A percentile compares a stretch with the other conserved stretches of the same genome.
Conservation (phyloP, 35 echinoderm and acorn worm species). For the Ophiothrix spiculata region DNA sequence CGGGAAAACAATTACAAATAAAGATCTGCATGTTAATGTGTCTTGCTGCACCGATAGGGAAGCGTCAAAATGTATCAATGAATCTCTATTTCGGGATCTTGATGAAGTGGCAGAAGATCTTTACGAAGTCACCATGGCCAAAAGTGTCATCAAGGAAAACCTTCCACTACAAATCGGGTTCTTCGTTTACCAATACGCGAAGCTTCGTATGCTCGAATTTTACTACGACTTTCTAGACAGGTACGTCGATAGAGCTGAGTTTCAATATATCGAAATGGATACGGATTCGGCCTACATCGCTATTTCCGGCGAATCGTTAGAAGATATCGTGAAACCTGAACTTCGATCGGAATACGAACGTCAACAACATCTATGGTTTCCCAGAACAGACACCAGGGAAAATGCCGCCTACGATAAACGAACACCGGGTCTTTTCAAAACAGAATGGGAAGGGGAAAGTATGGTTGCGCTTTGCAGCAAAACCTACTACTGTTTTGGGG, state of each 20-base stretch:
- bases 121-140: constrained; percentile 25
- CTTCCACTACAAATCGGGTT: constrained; percentile 51
- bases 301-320: constrained; percentile 21
- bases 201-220: constrained; percentile 56
- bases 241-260: constrained; percentile 17
- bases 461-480: constrained; percentile 27
- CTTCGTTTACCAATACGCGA: constrained; percentile 46
- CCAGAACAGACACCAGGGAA: constrained; percentile 3
- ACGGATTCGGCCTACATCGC: constrained; percentile 44
- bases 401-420: constrained; percentile 38
- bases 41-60: constrained; percentile 15
- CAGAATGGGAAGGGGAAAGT: constrained; percentile 34
- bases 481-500: constrained; percentile 45
- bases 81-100: constrained; percentile 1
- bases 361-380: constrained; percentile 41
- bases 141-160: constrained; percentile 23
- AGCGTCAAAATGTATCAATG: constrained; percentile 12
- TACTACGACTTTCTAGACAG: constrained; percentile 48
- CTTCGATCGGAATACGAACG: not conserved
- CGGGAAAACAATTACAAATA: constrained; percentile 47
- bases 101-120: not conserved
- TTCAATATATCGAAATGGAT: constrained; percentile 47
- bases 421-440: constrained; percentile 48
- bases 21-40: constrained; percentile 20
- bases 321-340: constrained; percentile 43